Base-by-base conservation (phyloP, 2,888 invertebrate genomes). In the Cryptophagus acutangulus region DNA sequence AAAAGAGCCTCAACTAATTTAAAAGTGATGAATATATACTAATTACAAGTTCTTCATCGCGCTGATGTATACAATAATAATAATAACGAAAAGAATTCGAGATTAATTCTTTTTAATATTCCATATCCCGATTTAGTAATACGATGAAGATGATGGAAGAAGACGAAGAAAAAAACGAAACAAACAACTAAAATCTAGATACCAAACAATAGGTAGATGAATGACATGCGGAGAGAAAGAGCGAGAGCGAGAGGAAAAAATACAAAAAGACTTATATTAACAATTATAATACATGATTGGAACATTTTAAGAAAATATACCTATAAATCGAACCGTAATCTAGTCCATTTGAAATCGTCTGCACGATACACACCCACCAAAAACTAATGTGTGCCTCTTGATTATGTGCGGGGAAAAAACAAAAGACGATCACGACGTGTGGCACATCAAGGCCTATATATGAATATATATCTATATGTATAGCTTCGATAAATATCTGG, bases 401-500 rank as follows among this genome's bases (percentile, higher is more conserved):
- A n/a, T n/a, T n/a, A n/a, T n/a, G n/a, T n/a, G n/a, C n/a, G n/a
- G n/a, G n/a, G 46, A 54, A 52, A 54, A 53, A 56, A 50, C 51
- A 54, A 53, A 49, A 51, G n/a, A 47, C 37, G 44, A 41, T 39
- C 46, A 44, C 48, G 53, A 51, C 51, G 51, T 51, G 49, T 54
- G 58, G 56, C 57, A 54, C 48, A 51, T 54, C 49, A 51, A n/a
- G n/a, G n/a, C n/a, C n/a, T n/a, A n/a, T n/a, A n/a, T n/a, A n/a
- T n/a, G n/a, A n/a, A n/a, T n/a, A n/a, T n/a, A 45, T 49, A 50
- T 43, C 36, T 56, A 57, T 61, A 61, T 59, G 59, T 58, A 62
- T 59, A 61, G 59, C 60, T 59, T 63, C 65, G 65, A 66, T 65
- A 65, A 65, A 65, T 65, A 65, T 64, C 63, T 55, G 45, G 55